phyloP scores from a whole-genome alignment of 2,888 invertebrate species.

The Agrotis puta region DNA sequence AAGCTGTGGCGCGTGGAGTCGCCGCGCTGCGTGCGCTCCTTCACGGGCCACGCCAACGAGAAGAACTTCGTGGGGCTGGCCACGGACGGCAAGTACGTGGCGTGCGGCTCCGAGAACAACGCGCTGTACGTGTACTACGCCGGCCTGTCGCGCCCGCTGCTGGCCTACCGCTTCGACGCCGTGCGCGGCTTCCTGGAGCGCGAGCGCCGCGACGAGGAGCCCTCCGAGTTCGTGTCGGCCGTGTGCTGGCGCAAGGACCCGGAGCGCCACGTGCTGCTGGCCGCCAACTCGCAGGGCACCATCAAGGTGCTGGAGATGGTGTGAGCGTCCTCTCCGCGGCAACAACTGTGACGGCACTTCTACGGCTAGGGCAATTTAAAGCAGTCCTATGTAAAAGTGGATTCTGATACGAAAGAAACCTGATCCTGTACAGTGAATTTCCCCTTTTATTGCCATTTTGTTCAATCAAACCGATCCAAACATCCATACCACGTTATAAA shows the following conservation, averaged over 20 bases:
- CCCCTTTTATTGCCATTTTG: neutral
- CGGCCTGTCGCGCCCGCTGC: constrained; percentile 96
- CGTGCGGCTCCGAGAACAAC: constrained; percentile 98
- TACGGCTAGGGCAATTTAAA: too few relatives aligned
- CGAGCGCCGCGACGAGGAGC: constrained; percentile 96
- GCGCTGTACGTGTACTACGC: constrained; percentile 97
- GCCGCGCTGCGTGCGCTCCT: constrained; percentile 95
- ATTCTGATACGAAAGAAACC: neutral
- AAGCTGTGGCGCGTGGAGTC: constrained; percentile 97
- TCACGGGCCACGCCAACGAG: constrained; percentile 98
- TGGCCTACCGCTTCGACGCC: constrained; percentile 96
- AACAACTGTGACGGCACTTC: too few relatives aligned
- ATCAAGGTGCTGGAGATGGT: constrained; percentile 95
- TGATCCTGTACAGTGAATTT: neutral
- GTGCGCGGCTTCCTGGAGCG: constrained; percentile 94
- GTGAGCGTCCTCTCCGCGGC: neutral
- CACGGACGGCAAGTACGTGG: constrained; percentile 96
- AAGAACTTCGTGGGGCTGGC: constrained; percentile 99
- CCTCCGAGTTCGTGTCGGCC: constrained; percentile 98
- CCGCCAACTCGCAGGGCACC: constrained; percentile 98
- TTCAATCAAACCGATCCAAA: too few relatives aligned
- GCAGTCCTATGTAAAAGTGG: neutral
- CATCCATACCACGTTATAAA: too few relatives aligned
- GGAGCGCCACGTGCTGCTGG: constrained; percentile 94
- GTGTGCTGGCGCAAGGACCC: constrained; percentile 97